A percentile compares a stretch with the other conserved stretches of the same genome.
These are phyloP conservation scores for Rhodinocichla rosea DNA, from an alignment of 2,113 vertebrate genomes.

Conservation along the genomic window DNA sequence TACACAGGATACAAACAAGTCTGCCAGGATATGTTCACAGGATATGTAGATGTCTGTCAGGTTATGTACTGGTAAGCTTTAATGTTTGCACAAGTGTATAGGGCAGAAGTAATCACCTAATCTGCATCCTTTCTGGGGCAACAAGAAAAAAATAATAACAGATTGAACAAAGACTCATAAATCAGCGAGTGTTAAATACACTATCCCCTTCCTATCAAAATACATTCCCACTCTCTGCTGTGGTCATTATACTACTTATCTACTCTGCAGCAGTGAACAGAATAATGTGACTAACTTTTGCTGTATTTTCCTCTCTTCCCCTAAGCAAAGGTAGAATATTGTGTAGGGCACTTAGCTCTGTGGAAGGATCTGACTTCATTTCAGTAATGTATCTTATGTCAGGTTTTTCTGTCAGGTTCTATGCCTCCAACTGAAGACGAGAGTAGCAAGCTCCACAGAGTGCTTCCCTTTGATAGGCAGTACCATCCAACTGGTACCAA, in stretches of 20 bases:
- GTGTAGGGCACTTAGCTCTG: background rate
- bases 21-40: background rate
- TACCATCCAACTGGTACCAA: background rate
- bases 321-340: background rate
- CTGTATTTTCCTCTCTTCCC: background rate
- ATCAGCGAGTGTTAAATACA: background rate
- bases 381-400: background rate
- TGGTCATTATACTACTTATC: background rate
- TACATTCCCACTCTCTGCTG: background rate
- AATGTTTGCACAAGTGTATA: background rate
- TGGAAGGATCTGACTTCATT: background rate
- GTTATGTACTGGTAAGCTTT: background rate
- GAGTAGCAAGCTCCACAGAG: background rate
- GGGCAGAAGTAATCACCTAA: background rate
- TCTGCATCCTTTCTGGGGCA: conserved; percentile 6
- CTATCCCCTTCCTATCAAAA: background rate
- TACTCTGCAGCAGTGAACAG: background rate
- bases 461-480: background rate
- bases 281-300: background rate
- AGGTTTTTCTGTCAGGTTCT: background rate
- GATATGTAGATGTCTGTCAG: background rate
- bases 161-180: background rate
- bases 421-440: background rate
- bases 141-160: background rate
- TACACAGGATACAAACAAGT: background rate